Evolutionary conservation across 1,140 invertebrate genomes (phyloP), one percentile per base, ranked within the genome.

Genomic region (Cotesia typhae): DNA sequence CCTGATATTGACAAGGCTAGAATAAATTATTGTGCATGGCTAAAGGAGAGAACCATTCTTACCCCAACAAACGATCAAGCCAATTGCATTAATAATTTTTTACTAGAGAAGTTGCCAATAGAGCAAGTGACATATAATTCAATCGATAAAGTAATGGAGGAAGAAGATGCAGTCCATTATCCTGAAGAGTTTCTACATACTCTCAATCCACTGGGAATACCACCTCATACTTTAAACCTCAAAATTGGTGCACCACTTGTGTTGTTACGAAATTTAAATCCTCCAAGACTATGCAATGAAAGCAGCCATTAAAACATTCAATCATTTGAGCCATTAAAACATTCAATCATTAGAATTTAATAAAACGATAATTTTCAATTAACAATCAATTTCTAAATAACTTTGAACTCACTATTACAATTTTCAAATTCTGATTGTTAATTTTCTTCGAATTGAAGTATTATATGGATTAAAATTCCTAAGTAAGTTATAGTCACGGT

Each of bases 131-230:
- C 71, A n/a, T 83, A 75, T 60, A 80, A 79, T 70, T 83, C 79
- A 38, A 75, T 85, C 41, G 84, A 85, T 75, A 77, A 66, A 60
- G 74, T 83, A 61, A 73, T 80, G 38, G 75, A 82, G 64, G 63
- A 75, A 69, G 76, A 81, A 38, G 76, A 83, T 51, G 75, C 72
- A 63, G 75, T 78, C 20, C 77, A 82, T 74, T 85, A 84, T 77
- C 82, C 80, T 66, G 79, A 72, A 52, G 81, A 85, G 78, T 83
- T 85, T 81, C 76, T 84, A 35, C 82, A 85, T 78, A 80, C 81
- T 63, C 67, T 85, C 12, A 71, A 82, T 72, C 73, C 71, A 53
- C 74, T 79, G 69, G 81, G 82, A 68, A 72, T 87, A 67, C 81
- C 80, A 77, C 67, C 79, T 37, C 82, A 86, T 64, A 76, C 75